Base-by-base conservation (phyloP, 2,888 invertebrate genomes). In the Deladenus siricidicola region DNA sequence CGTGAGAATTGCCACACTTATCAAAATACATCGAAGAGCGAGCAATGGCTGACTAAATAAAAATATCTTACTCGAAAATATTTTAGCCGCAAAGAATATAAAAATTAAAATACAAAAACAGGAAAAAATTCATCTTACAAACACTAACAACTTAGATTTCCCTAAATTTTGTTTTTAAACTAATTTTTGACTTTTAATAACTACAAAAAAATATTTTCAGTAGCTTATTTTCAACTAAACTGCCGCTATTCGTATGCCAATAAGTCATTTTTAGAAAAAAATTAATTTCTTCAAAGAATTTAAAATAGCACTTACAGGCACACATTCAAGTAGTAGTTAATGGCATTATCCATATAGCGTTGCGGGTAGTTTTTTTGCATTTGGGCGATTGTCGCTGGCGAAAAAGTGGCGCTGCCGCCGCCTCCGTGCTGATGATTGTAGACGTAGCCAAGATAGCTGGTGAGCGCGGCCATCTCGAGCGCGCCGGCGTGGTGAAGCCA, bases 301-400 rank as follows among this genome's bases (percentile, higher is more conserved):
- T n/a, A n/a, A n/a, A n/a, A n/a, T n/a, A n/a, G n/a, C n/a, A 88
- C 89, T 87, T 87, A 68, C 70, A 56, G 21, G 85, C 93, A 93
- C 53, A 87, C 87, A 75, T 88, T 89, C 57, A 89, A 84, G 81
- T 94, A 96, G 24, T 89, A 89, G 3, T 86, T 85, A 74, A 96
- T 89, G 64, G 93, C 90, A 78, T 90, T 90, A 77, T 94, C 94
- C 86, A 96, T 89, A 78, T 96, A 93, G 69, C 83, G 82, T 60
- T 79, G 72, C 24, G 84, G 84, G 70, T 82, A 84, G 58, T 80
- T 80, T 52, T 82, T 76, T n/a, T 67, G 58, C 87, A 62, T 28
- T 23, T 44, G 34, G 29, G 54, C 53, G 21, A 55, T 24, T 39
- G 52, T 30, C 43, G 47, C 26, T n/a, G 66, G 23, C 17, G 54